phyloP scores from a whole-genome alignment of 2,888 invertebrate species.

The Habrosyne pyritoides region DNA sequence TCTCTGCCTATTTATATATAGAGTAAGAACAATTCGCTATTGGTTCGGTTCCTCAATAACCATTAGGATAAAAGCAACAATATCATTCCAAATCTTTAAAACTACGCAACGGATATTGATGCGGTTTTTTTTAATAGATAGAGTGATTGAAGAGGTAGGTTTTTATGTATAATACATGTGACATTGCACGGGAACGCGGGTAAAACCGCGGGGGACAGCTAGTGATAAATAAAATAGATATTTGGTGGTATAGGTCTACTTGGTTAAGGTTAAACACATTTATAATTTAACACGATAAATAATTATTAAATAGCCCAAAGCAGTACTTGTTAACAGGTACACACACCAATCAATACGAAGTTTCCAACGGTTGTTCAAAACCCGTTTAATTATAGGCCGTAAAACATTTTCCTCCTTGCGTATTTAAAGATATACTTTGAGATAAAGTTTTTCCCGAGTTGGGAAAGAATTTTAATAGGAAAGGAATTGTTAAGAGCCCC shows the following conservation, averaged over 20 bases:
- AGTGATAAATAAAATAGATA: too few relatives aligned
- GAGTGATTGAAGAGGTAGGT: too few relatives aligned
- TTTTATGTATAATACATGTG: too few relatives aligned
- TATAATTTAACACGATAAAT: not conserved
- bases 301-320: not conserved
- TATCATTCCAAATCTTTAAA: too few relatives aligned
- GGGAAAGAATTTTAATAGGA: conserved; percentile 75
- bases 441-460: conserved; percentile 61
- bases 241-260: not conserved
- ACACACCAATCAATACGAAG: conserved; percentile 22
- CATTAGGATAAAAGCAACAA: too few relatives aligned
- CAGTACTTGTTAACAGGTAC: not conserved
- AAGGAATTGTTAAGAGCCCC: conserved; percentile 61
- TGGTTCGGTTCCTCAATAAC: too few relatives aligned
- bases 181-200: too few relatives aligned
- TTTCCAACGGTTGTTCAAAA: conserved; percentile 30
- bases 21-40: too few relatives aligned
- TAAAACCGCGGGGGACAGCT: too few relatives aligned
- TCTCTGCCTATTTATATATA: too few relatives aligned
- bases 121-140: too few relatives aligned
- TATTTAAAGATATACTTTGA: conserved; percentile 47
- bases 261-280: not conserved
- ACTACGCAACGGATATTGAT: too few relatives aligned
- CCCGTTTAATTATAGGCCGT: conserved; percentile 38
- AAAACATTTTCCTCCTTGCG: conserved; percentile 30